phyloP scores from a whole-genome alignment of 2,797 vertebrate species.

The Lophius americanus region DNA sequence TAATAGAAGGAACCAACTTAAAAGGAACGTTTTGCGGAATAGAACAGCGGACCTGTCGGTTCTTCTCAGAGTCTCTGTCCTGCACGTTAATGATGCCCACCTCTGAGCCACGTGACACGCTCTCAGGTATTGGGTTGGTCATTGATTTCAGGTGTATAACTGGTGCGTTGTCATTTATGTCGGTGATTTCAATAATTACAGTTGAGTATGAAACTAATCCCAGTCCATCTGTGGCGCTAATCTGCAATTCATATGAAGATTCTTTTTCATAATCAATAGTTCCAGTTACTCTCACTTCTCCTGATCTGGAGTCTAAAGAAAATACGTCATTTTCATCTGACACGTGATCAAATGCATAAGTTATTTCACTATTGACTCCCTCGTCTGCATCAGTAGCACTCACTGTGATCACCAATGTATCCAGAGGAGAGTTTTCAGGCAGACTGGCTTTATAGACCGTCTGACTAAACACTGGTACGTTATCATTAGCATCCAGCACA shows the following conservation, averaged over 20 bases:
- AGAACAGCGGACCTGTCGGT: conserved; percentile 68
- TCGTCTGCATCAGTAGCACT: conserved; percentile 13
- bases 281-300: conserved; percentile 53
- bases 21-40: conserved; percentile 56
- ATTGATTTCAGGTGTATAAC: conserved; percentile 60
- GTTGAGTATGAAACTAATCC: conserved; percentile 45
- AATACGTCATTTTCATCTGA: conserved; percentile 4
- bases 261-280: conserved; percentile 74
- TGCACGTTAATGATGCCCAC: conserved; percentile 64
- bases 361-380: conserved; percentile 57
- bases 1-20: conserved; percentile 27
- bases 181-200: conserved; percentile 56
- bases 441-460: not conserved
- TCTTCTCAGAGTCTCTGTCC: conserved; percentile 75
- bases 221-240: conserved; percentile 67
- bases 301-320: conserved; percentile 42
- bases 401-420: conserved; percentile 1
- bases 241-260: conserved; percentile 52
- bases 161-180: conserved; percentile 72
- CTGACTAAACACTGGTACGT: not conserved
- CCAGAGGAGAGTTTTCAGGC: not conserved
- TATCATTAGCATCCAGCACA: conserved; percentile 50
- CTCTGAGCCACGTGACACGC: conserved; percentile 59
- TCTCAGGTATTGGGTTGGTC: conserved; percentile 52
- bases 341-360: conserved; percentile 48